Conservation (phyloP, 23 tunicate genomes). For the Diplosoma virens region DNA sequence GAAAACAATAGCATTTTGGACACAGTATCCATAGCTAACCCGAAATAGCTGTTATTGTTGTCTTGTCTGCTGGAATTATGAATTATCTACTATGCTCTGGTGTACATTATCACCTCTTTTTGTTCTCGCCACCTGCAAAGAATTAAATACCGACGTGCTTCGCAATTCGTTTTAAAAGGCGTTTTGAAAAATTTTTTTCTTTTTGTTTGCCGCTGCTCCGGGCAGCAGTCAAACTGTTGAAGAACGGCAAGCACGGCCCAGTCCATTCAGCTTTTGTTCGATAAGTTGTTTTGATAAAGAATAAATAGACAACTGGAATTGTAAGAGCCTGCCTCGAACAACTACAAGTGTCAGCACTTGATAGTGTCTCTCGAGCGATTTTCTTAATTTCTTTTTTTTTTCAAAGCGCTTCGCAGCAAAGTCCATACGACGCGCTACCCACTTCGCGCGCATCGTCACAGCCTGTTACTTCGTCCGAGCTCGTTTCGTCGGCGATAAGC, state of each 20-base stretch:
- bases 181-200: not conserved
- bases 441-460: constrained; percentile 1
- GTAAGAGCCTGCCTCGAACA: not conserved
- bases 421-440: not conserved
- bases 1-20: no score
- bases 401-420: not conserved
- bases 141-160: no score
- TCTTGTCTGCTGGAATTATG: no score
- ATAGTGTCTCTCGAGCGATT: not conserved
- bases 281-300: not conserved
- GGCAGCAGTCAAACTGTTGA: not conserved
- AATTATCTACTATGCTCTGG: no score
- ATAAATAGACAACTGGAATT: not conserved
- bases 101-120: no score
- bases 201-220: not conserved
- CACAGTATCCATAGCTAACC: no score
- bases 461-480: constrained; percentile 4
- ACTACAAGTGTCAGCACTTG: not conserved
- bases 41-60: no score
- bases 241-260: not conserved
- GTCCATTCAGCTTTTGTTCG: not conserved
- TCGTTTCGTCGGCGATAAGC: not conserved
- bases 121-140: not conserved
- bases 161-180: not conserved
- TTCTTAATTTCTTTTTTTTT: not conserved